Percentiles rank a stretch among this genome's conserved stretches.
Evolutionary conservation across 2,888 invertebrate species (phyloP).

Genomic region (Eupithecia inturbata): DNA sequence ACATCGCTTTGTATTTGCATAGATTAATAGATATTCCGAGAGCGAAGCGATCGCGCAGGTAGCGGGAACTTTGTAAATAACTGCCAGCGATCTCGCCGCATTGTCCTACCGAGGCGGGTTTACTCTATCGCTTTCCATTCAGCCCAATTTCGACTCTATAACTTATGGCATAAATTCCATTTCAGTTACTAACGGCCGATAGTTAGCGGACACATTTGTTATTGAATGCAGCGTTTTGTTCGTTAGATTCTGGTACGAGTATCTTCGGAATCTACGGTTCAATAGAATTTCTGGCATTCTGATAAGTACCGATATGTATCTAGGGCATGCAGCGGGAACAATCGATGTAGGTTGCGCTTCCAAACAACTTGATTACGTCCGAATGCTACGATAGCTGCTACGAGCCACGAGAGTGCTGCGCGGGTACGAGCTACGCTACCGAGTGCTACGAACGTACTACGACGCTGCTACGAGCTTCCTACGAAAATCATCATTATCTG

Average conservation of each 20-base stretch:
- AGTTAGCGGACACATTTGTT: constrained; percentile 43
- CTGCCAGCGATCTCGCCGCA: constrained; percentile 45
- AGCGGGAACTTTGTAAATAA: constrained; percentile 44
- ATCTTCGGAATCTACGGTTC: constrained; percentile 34
- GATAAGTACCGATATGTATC: constrained; percentile 16
- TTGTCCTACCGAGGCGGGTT: constrained; percentile 38
- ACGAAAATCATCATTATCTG: not conserved
- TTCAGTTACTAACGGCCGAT: constrained; percentile 34
- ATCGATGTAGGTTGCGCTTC: not conserved
- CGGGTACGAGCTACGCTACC: constrained; percentile 18
- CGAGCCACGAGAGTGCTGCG: constrained; percentile 20
- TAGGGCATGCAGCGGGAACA: constrained; percentile 20
- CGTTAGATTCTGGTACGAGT: constrained; percentile 35
- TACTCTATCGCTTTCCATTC: constrained; percentile 42
- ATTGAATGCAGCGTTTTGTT: constrained; percentile 47
- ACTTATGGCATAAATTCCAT: constrained; percentile 38
- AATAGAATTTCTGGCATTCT: constrained; percentile 31
- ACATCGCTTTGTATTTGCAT: constrained; percentile 36
- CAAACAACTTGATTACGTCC: not conserved
- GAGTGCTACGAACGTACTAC: constrained; percentile 18
- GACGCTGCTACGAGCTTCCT: not conserved
- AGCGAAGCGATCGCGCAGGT: constrained; percentile 28
- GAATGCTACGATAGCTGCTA: not conserved
- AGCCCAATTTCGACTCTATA: constrained; percentile 48
- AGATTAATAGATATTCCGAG: constrained; percentile 35